Evolutionary conservation across 2,888 invertebrate species (phyloP).

Genomic region (Teinopalpus imperialis): DNA sequence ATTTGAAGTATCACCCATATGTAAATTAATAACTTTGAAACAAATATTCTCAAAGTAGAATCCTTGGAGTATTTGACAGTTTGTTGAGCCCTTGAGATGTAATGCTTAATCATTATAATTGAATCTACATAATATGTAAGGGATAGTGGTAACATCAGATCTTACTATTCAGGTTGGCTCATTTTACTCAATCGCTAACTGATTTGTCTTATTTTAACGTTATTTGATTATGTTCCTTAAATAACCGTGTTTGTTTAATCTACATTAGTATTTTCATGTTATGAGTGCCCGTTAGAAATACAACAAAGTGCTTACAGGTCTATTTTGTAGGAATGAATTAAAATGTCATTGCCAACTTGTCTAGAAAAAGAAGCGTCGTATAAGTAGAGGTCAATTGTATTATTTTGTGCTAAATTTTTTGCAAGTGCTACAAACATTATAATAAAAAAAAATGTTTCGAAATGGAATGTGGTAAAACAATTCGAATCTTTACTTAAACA

Average conservation of each 20-base stretch:
- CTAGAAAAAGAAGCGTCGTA: slow-evolving; percentile 12
- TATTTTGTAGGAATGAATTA: no score
- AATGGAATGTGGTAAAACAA: background rate
- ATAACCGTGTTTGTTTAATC: no score
- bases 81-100: slow-evolving; percentile 21
- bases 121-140: slow-evolving; percentile 10
- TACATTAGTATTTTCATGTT: no score
- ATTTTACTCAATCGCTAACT: slow-evolving; percentile 24
- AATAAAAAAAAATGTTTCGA: background rate
- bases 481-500: slow-evolving; percentile 5
- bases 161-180: slow-evolving; percentile 28
- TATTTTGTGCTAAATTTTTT: slow-evolving; percentile 8
- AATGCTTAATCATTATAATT: slow-evolving; percentile 20
- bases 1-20: slow-evolving; percentile 5
- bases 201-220: slow-evolving; percentile 25
- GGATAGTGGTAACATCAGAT: slow-evolving; percentile 30
- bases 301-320: no score
- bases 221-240: background rate
- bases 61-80: slow-evolving; percentile 2
- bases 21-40: slow-evolving; percentile 15
- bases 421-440: background rate
- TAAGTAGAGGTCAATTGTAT: slow-evolving; percentile 3
- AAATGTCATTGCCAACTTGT: slow-evolving; percentile 9
- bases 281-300: no score
- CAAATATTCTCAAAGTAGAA: slow-evolving; percentile 3